Base-by-base conservation (phyloP, 2,888 invertebrate species). In the Drosophila parthenogenetica region DNA sequence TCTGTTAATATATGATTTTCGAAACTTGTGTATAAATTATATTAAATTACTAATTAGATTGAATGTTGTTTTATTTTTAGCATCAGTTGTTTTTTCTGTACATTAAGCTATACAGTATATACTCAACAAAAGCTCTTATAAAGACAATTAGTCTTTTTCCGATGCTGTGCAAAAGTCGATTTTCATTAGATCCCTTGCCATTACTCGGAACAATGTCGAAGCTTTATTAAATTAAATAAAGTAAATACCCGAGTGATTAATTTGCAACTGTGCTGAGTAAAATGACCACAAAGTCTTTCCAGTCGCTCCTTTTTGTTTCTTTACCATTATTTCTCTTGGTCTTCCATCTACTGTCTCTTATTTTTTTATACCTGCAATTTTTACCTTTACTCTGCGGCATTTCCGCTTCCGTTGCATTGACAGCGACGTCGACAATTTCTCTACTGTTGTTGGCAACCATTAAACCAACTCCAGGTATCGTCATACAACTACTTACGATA, bases 231-330 rank as follows among this genome's bases (percentile, higher is more conserved):
- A 81, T 29, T 79, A 78, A 69, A 72, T 78, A 75, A 67, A 61
- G 64, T 49, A 79, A 79, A 72, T 74, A 50, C 82, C 82, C 72
- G 4, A 63, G 79, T 65, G 79, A 73, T 79, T 79, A 79, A 79
- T 79, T 79, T 79, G 61, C 72, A 64, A 73, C 69, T 63, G 54
- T 49, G 54, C 61, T 62, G 58, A 57, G 57, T 46, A 57, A 62
- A 57, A 39, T 77, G 72, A 60, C 57, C 72, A 67, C 63, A 62
- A 43, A 16, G 43, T 22, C 45, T 16, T 13, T 14, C 3, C 39
- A 13, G 46, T 11, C n/a, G 13, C 25, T 17, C n/a, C 11, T 22
- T 22, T 5, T 22, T 22, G 22, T 22, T 13, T 35, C 13, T 35
- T 35, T 3, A 1, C 35, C 8, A 35, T 35, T 29, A 29, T 29